Conservation (phyloP, 2,797 vertebrate genomes). For the Aulostomus chinensis region DNA sequence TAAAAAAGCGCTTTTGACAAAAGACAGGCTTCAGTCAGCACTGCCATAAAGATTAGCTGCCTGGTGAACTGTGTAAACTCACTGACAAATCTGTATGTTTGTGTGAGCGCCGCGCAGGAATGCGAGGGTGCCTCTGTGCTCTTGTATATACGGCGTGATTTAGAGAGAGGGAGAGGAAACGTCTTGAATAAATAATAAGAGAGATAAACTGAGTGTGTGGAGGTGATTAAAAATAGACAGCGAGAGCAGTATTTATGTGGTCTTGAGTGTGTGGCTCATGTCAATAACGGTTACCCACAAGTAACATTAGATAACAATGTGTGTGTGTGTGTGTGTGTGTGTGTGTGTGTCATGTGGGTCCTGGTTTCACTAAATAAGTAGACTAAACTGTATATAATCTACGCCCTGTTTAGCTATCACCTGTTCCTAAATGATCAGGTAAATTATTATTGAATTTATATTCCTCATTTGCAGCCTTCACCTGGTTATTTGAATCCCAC, state of each 20-base stretch:
- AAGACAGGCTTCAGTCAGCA: constrained; percentile 57
- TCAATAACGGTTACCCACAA: too few species aligned
- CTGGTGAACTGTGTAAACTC: constrained; percentile 54
- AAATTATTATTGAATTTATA: too few species aligned
- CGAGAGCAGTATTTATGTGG: constrained; percentile 6
- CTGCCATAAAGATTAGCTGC: constrained; percentile 54
- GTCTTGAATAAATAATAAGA: constrained; percentile 30
- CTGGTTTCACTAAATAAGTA: too few species aligned
- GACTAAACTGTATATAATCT: too few species aligned
- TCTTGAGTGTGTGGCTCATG: too few species aligned
- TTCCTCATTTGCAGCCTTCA: too few species aligned
- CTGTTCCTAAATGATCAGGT: too few species aligned
- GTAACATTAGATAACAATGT: neutral
- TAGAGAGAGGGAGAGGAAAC: constrained; percentile 12
- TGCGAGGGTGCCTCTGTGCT: constrained; percentile 57
- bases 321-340: neutral
- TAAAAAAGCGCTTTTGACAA: constrained; percentile 19
- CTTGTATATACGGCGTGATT: constrained; percentile 35
- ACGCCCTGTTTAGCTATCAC: too few species aligned
- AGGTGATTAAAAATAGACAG: constrained; percentile 25
- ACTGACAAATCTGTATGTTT: constrained; percentile 35
- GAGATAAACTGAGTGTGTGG: constrained; percentile 8
- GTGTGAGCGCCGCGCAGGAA: constrained; percentile 48
- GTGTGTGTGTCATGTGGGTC: neutral
- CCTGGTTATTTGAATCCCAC: too few species aligned